A percentile compares a stretch with the other conserved stretches of the same genome.
Evolutionary conservation across 2,113 vertebrate species (phyloP).

Genomic region (Scatophagus argus): DNA sequence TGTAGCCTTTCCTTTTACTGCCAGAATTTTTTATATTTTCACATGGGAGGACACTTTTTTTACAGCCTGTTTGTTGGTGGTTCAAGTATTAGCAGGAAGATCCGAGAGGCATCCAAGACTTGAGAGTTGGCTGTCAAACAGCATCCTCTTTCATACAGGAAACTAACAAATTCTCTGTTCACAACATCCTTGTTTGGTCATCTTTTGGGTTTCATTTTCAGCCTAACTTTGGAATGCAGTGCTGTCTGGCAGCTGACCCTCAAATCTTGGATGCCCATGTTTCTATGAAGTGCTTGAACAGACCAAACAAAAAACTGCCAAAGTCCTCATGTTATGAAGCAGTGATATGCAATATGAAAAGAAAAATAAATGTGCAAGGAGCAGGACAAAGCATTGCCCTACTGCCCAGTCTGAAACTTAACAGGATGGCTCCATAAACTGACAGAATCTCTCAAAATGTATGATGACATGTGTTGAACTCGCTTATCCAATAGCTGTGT

Average conservation of each 20-base stretch:
- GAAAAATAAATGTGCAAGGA: neutral
- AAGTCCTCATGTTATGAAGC: neutral
- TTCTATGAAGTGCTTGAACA: slow-evolving; percentile 11
- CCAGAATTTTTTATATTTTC: slow-evolving; percentile 14
- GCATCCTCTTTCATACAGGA: slow-evolving; percentile 23
- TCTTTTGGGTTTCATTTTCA: slow-evolving; percentile 23
- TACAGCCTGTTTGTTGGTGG: slow-evolving; percentile 4
- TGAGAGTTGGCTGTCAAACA: slow-evolving; percentile 30
- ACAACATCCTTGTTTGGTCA: neutral
- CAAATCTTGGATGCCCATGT: neutral
- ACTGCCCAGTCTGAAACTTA: neutral
- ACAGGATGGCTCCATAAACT: neutral
- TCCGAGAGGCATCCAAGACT: slow-evolving; percentile 13
- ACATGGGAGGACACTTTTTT: neutral
- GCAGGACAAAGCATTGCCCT: neutral
- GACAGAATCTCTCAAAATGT: neutral
- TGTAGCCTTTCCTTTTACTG: neutral
- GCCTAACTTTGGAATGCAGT: neutral
- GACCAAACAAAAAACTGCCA: neutral
- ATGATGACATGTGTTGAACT: neutral
- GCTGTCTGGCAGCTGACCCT: slow-evolving; percentile 25
- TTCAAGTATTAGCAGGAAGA: slow-evolving; percentile 28
- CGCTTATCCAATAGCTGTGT: neutral
- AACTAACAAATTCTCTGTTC: slow-evolving; percentile 19
- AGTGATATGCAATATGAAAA: neutral